phyloP scores from a whole-genome alignment of 2,888 invertebrate species.

The Allacma fusca region DNA sequence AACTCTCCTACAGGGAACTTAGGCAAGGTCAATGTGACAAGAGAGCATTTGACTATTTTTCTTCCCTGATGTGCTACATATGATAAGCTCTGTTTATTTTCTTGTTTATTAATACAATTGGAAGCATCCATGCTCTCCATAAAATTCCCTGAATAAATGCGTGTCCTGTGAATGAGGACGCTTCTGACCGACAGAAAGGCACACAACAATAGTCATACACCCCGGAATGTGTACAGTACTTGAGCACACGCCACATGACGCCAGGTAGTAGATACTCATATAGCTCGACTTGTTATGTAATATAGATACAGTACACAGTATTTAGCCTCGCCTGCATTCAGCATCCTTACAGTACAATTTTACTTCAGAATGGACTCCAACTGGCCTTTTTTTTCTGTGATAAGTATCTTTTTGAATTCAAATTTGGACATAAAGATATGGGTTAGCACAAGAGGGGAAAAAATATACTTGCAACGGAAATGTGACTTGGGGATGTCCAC shows the following conservation, averaged over 20 bases:
- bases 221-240: not conserved
- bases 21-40: conserved; percentile 12
- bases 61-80: not conserved
- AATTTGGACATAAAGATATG: not conserved
- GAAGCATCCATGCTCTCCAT: not conserved
- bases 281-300: not conserved
- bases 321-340: not conserved
- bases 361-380: too few species aligned
- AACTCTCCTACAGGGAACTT: not conserved
- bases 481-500: too few species aligned
- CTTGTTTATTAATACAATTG: not conserved
- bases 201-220: not conserved
- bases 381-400: not conserved
- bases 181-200: not conserved
- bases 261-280: not conserved
- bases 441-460: too few species aligned
- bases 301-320: not conserved
- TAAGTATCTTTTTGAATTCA: not conserved
- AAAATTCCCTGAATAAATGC: not conserved
- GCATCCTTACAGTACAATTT: too few species aligned
- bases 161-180: not conserved
- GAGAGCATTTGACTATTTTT: not conserved
- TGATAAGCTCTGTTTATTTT: not conserved
- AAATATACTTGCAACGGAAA: too few species aligned
- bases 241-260: not conserved